These are phyloP conservation scores for Slavum lentiscoides DNA, from an alignment of 2,888 invertebrate genomes.

Conservation along the genomic window DNA sequence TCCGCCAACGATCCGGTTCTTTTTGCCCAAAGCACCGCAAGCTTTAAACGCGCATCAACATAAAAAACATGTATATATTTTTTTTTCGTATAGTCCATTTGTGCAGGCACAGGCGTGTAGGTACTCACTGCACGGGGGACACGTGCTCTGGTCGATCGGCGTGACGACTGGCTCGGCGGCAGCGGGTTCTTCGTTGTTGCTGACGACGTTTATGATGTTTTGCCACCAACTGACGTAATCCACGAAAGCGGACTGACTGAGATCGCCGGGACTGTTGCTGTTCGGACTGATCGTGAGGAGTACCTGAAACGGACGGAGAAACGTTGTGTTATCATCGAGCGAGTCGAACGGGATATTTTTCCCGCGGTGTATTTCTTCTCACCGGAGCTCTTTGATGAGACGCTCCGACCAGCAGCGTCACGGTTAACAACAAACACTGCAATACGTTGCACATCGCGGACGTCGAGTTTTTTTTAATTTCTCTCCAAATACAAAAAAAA, in stretches of 20 bases:
- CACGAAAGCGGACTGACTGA: conserved; percentile 30
- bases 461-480: not conserved
- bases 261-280: conserved; percentile 8
- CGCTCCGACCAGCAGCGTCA: not conserved
- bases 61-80: no score
- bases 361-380: not conserved
- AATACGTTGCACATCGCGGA: not conserved
- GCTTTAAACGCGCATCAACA: conserved; percentile 63
- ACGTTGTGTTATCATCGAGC: not conserved
- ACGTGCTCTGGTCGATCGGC: conserved; percentile 53
- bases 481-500: no score
- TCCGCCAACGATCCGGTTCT: conserved; percentile 81
- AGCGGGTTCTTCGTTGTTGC: conserved; percentile 37
- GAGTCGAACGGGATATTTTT: no score
- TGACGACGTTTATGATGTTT: conserved; percentile 52
- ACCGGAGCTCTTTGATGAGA: conserved; percentile 25
- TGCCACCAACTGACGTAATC: conserved; percentile 55
- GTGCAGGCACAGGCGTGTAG: no score
- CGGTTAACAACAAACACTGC: not conserved
- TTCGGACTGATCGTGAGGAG: not conserved
- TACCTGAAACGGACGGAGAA: not conserved
- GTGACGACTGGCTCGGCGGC: conserved; percentile 24
- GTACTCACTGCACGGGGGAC: conserved; percentile 54
- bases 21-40: conserved; percentile 82
- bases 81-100: no score